These are phyloP conservation scores for Boloria euphrosyne DNA, from an alignment of 2,888 invertebrate genomes.

Conservation along the genomic window DNA sequence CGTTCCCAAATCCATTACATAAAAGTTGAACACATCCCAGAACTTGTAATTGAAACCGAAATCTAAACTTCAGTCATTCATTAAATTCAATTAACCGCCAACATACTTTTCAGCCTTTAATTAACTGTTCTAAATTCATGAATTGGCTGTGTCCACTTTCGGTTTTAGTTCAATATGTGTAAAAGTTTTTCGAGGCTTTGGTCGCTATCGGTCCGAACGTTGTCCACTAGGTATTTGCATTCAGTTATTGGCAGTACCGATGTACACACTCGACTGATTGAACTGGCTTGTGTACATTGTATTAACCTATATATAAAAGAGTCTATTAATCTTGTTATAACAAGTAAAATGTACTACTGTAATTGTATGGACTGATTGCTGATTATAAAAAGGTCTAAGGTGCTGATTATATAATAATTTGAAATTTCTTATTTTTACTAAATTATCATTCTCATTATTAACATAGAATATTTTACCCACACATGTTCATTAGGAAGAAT, in stretches of 20 bases:
- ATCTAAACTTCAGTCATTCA: conserved; percentile 24
- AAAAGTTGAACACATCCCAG: conserved; percentile 31
- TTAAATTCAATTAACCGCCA: conserved; percentile 28
- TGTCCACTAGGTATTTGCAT: conserved; percentile 72
- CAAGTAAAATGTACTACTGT: background rate
- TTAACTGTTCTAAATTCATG: conserved; percentile 51
- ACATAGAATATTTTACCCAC: too few relatives aligned
- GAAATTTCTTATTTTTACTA: too few relatives aligned
- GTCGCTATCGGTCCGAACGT: conserved; percentile 47
- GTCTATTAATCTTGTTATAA: background rate
- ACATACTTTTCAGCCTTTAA: conserved; percentile 41
- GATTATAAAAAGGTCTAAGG: background rate
- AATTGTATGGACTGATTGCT: too few relatives aligned
- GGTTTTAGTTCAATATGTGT: conserved; percentile 51
- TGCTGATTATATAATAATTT: too few relatives aligned
- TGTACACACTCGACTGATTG: conserved; percentile 75
- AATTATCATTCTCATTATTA: too few relatives aligned
- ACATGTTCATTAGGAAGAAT: too few relatives aligned
- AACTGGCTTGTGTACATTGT: conserved; percentile 54
- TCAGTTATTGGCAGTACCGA: conserved; percentile 72
- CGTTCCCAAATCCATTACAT: conserved; percentile 35
- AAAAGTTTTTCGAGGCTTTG: conserved; percentile 51
- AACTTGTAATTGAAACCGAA: conserved; percentile 29
- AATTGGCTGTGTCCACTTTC: conserved; percentile 43
- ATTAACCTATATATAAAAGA: conserved; percentile 37